Base-by-base conservation (phyloP, 2,888 invertebrate genomes). In the Tipula lateralis region DNA sequence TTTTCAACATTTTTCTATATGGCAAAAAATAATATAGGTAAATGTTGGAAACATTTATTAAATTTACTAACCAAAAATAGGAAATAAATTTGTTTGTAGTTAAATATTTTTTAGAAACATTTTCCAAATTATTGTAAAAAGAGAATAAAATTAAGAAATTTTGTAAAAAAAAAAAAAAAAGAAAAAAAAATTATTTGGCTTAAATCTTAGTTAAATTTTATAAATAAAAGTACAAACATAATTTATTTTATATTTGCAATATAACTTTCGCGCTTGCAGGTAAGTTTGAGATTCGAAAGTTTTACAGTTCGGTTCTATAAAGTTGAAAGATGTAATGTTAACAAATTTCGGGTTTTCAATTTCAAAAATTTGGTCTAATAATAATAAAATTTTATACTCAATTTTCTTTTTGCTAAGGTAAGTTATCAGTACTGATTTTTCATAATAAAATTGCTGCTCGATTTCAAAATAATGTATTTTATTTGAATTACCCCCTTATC, bases 41-140 rank as follows among this genome's bases (percentile, higher is more conserved):
- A 44, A 44, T n/a, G 44, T 66, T 19, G 9, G 24, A 66, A 66
- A 66, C 7, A 66, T 66, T 66, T 66, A 66, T 66, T 9, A 66
- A 66, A 66, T 66, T 66, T 66, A 66, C 66, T 66, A 66, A 66
- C 24, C 66, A 66, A 66, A 66, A 66, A 66, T 66, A 66, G 66
- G 24, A 66, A 66, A 66, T 66, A 66, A 66, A 66, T 66, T 66
- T 66, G 66, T 66, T 66, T 66, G 66, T 66, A 66, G 66, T 24
- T 66, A 24, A 66, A 66, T 66, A 66, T 24, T 66, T 24, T 24
- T 66, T 36, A 66, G 12, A 66, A 24, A 66, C 24, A 24, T 9
- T 66, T 66, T 66, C 66, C 9, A 66, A 66, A 66, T 66, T 66
- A 24, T 66, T 50, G 50, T 50, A 50, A 66, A 66, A 66, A 44